Conservation (phyloP, 2,888 invertebrate genomes). For the Ochropleura plecta region DNA sequence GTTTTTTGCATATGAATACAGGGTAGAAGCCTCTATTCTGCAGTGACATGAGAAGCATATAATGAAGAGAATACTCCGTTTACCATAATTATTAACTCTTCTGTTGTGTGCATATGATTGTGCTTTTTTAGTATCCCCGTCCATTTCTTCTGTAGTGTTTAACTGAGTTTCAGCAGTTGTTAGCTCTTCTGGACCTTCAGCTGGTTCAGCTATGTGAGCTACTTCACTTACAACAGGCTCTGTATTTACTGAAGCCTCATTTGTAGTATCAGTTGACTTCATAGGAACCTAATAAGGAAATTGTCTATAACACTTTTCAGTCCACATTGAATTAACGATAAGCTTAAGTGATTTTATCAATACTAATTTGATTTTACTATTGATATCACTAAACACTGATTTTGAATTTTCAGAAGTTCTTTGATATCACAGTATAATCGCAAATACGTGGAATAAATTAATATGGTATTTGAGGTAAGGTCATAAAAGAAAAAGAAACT, state of each 20-base stretch:
- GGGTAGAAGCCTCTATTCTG: neutral
- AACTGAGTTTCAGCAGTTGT: constrained; percentile 68
- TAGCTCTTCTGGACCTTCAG: constrained; percentile 60
- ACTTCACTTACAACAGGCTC: constrained; percentile 53
- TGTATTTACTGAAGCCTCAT: constrained; percentile 57
- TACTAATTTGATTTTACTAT: constrained; percentile 50
- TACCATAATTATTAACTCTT: constrained; percentile 75
- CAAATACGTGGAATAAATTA: constrained; percentile 30
- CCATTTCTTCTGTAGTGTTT: constrained; percentile 74
- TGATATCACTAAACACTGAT: constrained; percentile 47
- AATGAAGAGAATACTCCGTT: constrained; percentile 5
- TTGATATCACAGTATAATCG: constrained; percentile 26
- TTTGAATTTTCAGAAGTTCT: constrained; percentile 27
- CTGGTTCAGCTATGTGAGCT: constrained; percentile 48
- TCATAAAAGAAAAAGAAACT: neutral
- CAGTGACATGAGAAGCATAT: neutral
- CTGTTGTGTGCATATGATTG: constrained; percentile 77
- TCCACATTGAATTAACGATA: constrained; percentile 41
- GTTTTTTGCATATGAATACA: neutral
- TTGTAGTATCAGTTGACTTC: constrained; percentile 64
- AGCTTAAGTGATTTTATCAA: constrained; percentile 31
- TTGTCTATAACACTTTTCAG: constrained; percentile 34
- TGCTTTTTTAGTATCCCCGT: constrained; percentile 78
- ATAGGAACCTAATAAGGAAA: constrained; percentile 67
- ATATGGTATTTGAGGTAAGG: constrained; percentile 10